Conservation (phyloP, 2,888 invertebrate species). For the Fissipunctia ypsillon region DNA sequence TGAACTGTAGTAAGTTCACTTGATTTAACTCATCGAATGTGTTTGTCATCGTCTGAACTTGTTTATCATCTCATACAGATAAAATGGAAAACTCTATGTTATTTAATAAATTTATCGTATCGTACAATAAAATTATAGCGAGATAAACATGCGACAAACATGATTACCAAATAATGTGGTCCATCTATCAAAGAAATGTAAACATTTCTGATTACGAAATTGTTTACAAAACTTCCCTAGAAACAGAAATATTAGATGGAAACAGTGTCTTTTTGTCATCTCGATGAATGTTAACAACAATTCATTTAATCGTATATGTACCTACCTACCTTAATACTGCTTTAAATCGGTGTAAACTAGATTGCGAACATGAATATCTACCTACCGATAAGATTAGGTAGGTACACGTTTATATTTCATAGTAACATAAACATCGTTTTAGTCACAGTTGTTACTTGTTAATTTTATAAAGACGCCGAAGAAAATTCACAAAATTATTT, state of each 20-base stretch:
- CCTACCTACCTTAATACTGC: background rate
- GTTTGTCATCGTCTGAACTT: constrained; percentile 39
- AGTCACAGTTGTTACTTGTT: constrained; percentile 29
- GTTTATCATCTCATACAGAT: constrained; percentile 47
- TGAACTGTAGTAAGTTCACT: constrained; percentile 44
- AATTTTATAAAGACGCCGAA: background rate
- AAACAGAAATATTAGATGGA: constrained; percentile 20
- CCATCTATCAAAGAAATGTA: constrained; percentile 39
- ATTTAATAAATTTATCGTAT: constrained; percentile 29
- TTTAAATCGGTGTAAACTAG: constrained; percentile 27
- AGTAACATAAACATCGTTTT: constrained; percentile 28
- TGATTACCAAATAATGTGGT: constrained; percentile 7
- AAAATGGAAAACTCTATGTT: constrained; percentile 44
- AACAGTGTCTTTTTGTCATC: background rate
- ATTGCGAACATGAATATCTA: constrained; percentile 10
- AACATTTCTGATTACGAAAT: constrained; percentile 33
- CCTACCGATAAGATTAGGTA: constrained; percentile 38
- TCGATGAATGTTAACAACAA: constrained; percentile 11
- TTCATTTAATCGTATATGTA: background rate
- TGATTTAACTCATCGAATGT: constrained; percentile 18
- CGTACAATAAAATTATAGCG: background rate
- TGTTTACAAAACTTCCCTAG: constrained; percentile 38
- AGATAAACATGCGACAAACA: constrained; percentile 38
- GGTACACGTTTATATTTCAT: constrained; percentile 21
- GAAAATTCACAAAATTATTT: background rate